Percentiles rank a stretch among this genome's conserved stretches.
Evolutionary conservation across 2,797 vertebrate species (phyloP).

Genomic region (Fundulus diaphanus): DNA sequence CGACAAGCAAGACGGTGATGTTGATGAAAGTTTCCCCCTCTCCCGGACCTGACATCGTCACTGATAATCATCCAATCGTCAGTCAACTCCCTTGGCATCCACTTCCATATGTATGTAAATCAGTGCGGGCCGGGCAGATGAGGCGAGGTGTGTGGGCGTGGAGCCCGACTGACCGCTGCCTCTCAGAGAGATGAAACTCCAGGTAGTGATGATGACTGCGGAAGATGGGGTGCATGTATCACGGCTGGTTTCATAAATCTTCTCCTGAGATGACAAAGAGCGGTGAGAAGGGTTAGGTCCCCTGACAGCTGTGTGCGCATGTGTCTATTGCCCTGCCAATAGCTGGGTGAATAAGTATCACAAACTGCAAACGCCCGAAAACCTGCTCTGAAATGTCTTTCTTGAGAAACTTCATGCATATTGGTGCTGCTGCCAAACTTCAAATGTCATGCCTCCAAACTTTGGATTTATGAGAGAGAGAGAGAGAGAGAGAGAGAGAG

Average conservation of each 20-base stretch:
- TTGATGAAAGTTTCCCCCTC: constrained; percentile 40
- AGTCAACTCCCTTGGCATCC: constrained; percentile 36
- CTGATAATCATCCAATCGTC: constrained; percentile 50
- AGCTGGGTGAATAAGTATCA: constrained; percentile 29
- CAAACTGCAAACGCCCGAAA: constrained; percentile 3
- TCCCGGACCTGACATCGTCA: constrained; percentile 36
- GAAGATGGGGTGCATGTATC: constrained; percentile 38
- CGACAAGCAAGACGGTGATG: constrained; percentile 44
- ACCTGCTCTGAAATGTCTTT: not conserved
- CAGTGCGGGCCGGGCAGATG: constrained; percentile 22
- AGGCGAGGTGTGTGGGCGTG: constrained; percentile 25
- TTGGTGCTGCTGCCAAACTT: not conserved
- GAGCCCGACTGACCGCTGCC: constrained; percentile 27
- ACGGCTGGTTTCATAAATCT: constrained; percentile 55
- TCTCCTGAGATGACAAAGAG: constrained; percentile 42
- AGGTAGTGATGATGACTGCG: constrained; percentile 38
- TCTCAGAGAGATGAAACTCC: constrained; percentile 47
- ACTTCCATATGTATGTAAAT: constrained; percentile 60
- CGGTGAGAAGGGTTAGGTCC: constrained; percentile 38
- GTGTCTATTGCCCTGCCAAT: constrained; percentile 32
- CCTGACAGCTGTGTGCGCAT: not conserved
- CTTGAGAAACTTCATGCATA: not conserved
- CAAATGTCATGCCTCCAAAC: not conserved
- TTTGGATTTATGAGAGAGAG: not conserved
- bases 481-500: too few species aligned